Conservation (phyloP, 2,113 vertebrate species). For the Sardina pilchardus region DNA sequence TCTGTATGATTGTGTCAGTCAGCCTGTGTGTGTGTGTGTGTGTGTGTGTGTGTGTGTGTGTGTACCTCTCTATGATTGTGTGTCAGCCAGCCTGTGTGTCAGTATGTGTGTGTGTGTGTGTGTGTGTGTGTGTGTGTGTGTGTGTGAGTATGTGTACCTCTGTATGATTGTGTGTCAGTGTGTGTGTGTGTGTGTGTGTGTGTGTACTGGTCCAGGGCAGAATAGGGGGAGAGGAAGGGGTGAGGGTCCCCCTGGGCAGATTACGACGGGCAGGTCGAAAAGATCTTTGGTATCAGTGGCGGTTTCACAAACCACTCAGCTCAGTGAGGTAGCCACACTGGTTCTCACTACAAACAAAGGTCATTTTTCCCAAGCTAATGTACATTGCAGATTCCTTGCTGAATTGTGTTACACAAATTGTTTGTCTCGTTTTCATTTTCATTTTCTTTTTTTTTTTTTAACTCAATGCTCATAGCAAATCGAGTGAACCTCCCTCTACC, state of each 20-base stretch:
- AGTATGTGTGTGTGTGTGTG: slow-evolving; percentile 32
- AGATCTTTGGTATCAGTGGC: slow-evolving; percentile 99
- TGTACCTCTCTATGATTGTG: not conserved
- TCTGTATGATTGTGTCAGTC: not conserved
- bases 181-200: slow-evolving; percentile 52
- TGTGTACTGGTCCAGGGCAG: slow-evolving; percentile 23
- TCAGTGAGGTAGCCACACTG: slow-evolving; percentile 98
- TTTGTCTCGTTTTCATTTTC: slow-evolving; percentile 51
- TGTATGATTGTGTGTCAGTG: not conserved
- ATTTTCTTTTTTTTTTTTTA: no score
- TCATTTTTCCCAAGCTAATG: slow-evolving; percentile 62
- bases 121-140: slow-evolving; percentile 17
- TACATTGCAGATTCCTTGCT: slow-evolving; percentile 60
- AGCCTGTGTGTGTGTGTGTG: not conserved
- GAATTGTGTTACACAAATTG: slow-evolving; percentile 65
- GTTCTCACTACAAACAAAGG: slow-evolving; percentile 92
- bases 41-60: slow-evolving; percentile 22
- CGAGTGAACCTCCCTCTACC: slow-evolving; percentile 52
- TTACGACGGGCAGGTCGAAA: slow-evolving; percentile 89
- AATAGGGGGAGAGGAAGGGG: slow-evolving; percentile 22
- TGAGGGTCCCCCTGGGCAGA: slow-evolving; percentile 72
- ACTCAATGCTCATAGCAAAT: slow-evolving; percentile 73
- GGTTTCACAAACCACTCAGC: slow-evolving; percentile 94
- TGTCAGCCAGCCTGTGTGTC: not conserved
- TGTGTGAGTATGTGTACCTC: not conserved